phyloP scores from a whole-genome alignment of 1,140 invertebrate genomes.

The Drosophila triauraria region DNA sequence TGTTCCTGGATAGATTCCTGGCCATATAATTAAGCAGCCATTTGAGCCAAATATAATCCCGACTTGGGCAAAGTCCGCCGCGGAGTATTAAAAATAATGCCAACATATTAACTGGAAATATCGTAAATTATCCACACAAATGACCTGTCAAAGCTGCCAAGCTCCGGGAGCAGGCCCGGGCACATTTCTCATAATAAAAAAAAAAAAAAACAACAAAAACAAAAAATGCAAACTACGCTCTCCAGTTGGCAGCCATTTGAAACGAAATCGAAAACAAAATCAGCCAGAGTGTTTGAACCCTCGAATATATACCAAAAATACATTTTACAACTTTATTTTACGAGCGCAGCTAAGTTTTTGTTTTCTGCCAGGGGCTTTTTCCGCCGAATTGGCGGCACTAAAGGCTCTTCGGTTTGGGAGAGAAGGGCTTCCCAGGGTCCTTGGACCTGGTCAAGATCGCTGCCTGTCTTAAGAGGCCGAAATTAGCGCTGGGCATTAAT shows the following conservation, averaged over 20 bases:
- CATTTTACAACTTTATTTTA: constrained; percentile 82
- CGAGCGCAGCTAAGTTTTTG: constrained; percentile 67
- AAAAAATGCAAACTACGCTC: constrained; percentile 64
- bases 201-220: no score
- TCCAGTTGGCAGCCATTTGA: constrained; percentile 64
- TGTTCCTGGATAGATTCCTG: constrained; percentile 53
- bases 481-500: constrained; percentile 76
- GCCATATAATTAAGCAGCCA: constrained; percentile 67
- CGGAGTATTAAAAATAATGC: constrained; percentile 71
- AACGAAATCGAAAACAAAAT: constrained; percentile 79
- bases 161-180: constrained; percentile 22
- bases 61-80: constrained; percentile 31
- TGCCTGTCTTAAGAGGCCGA: constrained; percentile 63
- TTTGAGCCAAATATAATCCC: constrained; percentile 60
- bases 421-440: constrained; percentile 15
- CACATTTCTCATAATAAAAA: constrained; percentile 51
- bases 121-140: constrained; percentile 72
- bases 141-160: constrained; percentile 66
- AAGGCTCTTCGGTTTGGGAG: constrained; percentile 22
- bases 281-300: constrained; percentile 39
- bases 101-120: constrained; percentile 80
- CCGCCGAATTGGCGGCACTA: constrained; percentile 33
- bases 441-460: constrained; percentile 29
- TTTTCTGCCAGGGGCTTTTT: constrained; percentile 44
- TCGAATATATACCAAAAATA: constrained; percentile 58